Conservation (phyloP, 2,888 invertebrate species). For the Agrotis puta region DNA sequence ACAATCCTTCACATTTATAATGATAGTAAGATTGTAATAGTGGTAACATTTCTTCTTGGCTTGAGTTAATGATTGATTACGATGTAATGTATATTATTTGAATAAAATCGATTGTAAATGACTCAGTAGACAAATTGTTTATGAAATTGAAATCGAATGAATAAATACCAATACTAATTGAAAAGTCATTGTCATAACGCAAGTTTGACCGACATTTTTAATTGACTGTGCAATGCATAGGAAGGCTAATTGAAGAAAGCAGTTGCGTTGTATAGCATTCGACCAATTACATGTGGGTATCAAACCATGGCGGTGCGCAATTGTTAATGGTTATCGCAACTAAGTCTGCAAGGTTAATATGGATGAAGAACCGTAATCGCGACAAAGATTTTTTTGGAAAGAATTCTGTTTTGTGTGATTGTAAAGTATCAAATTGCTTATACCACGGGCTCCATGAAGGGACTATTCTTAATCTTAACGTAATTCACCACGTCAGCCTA, state of each 20-base stretch:
- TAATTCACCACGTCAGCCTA: too few relatives aligned
- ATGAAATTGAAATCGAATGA: slow-evolving; percentile 5
- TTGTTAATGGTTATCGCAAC: slow-evolving; percentile 54
- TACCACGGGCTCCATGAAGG: too few relatives aligned
- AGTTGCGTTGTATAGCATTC: slow-evolving; percentile 35
- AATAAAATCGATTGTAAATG: slow-evolving; percentile 3
- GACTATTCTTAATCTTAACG: too few relatives aligned
- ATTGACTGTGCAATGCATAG: slow-evolving; percentile 44
- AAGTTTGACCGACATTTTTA: slow-evolving; percentile 60
- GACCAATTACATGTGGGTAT: slow-evolving; percentile 57
- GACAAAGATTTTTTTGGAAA: background rate
- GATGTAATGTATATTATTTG: background rate
- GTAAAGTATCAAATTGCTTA: background rate
- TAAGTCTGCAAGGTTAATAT: slow-evolving; percentile 43
- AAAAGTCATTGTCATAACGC: slow-evolving; percentile 31
- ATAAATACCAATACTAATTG: slow-evolving; percentile 30
- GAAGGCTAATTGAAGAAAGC: slow-evolving; percentile 61
- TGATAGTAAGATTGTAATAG: too few relatives aligned
- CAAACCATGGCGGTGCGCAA: slow-evolving; percentile 61
- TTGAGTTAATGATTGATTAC: background rate
- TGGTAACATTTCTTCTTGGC: background rate
- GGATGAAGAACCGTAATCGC: background rate
- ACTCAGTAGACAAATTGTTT: slow-evolving; percentile 10
- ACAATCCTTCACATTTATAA: too few relatives aligned
- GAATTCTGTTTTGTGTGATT: too few relatives aligned